Evolutionary conservation across 2,888 invertebrate species (phyloP).

Genomic region (Dexiosoma caninum): DNA sequence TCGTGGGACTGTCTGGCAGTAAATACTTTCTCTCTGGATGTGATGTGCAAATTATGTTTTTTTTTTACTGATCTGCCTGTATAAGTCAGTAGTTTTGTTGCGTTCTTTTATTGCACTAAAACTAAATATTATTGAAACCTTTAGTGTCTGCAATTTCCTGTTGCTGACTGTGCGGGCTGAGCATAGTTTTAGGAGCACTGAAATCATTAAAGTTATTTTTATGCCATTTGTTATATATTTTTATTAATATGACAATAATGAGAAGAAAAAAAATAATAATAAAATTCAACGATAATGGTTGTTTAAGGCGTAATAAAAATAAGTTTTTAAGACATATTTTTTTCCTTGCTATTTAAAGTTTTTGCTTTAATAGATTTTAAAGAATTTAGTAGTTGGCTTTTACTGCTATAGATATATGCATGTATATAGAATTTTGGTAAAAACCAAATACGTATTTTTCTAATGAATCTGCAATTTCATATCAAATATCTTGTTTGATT

Average conservation of each 20-base stretch:
- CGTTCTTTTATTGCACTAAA: no score
- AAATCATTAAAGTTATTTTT: constrained; percentile 45
- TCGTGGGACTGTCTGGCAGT: no score
- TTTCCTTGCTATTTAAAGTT: no score
- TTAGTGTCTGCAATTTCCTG: background rate
- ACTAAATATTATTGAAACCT: no score
- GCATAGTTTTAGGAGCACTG: background rate
- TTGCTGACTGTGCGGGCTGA: background rate
- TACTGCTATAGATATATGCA: no score
- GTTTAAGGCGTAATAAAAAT: constrained; percentile 33
- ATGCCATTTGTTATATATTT: constrained; percentile 19
- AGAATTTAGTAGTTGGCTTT: no score
- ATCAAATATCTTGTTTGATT: background rate
- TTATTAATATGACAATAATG: constrained; percentile 9
- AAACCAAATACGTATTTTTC: background rate
- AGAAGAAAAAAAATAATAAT: constrained; percentile 44
- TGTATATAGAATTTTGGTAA: no score
- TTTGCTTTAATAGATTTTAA: no score
- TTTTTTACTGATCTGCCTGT: no score
- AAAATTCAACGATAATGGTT: constrained; percentile 41
- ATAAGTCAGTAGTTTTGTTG: no score
- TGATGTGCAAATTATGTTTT: no score
- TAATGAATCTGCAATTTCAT: background rate
- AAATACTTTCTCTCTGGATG: no score
- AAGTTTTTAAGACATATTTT: constrained; percentile 24